These are phyloP conservation scores for Chrysomela aeneicollis DNA, from an alignment of 2,888 invertebrate species.

Conservation along the genomic window DNA sequence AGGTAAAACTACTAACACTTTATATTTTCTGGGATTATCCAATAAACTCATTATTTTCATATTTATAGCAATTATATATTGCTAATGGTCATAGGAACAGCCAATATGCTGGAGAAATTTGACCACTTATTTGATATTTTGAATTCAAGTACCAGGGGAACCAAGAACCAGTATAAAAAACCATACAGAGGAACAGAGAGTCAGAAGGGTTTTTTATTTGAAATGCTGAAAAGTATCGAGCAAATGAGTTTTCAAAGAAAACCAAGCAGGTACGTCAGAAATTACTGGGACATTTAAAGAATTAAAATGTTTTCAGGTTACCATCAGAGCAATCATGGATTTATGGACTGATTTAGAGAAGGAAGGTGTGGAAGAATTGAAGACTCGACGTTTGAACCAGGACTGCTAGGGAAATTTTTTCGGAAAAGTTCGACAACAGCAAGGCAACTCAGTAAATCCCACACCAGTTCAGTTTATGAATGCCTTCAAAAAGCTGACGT, in stretches of 20 bases:
- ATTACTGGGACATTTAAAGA: neutral
- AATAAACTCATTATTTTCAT: neutral
- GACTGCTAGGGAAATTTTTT: too few relatives aligned
- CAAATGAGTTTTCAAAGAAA: neutral
- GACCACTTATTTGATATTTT: neutral
- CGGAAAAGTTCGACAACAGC: too few relatives aligned
- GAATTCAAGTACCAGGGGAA: neutral
- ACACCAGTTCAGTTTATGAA: too few relatives aligned
- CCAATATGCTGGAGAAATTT: neutral
- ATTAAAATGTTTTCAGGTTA: too few relatives aligned
- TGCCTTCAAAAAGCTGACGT: too few relatives aligned
- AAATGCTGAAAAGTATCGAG: slow-evolving; percentile 5
- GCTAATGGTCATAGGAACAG: neutral
- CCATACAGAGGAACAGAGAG: neutral
- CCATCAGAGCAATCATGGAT: too few relatives aligned
- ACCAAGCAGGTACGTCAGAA: neutral
- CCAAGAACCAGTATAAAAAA: neutral
- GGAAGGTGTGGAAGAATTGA: too few relatives aligned
- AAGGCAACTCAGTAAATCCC: too few relatives aligned
- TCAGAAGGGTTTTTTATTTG: slow-evolving; percentile 6
- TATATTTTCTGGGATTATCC: neutral
- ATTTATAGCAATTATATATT: slow-evolving; percentile 14
- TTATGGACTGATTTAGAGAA: too few relatives aligned
- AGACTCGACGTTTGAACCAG: too few relatives aligned
- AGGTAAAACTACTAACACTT: neutral